Base-by-base conservation (phyloP, 1,140 invertebrate species). In the Drosophila rufa region DNA sequence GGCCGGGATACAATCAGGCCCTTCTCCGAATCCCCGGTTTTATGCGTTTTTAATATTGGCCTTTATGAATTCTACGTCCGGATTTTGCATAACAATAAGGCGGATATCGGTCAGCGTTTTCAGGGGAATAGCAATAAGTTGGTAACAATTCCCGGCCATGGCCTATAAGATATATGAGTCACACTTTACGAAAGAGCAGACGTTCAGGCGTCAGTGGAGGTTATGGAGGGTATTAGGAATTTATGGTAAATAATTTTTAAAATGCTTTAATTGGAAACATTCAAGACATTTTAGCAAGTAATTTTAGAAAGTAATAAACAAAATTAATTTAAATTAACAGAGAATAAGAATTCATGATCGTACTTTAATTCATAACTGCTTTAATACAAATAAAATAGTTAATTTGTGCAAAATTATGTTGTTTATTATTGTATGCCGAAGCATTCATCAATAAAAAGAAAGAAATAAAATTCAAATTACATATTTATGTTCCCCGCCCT, bases 21-120 rank as follows among this genome's bases (percentile, higher is more conserved):
- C 50, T 47, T 68, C 51, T 69, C 62, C 43, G 45, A 51, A 60
- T 77, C 30, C 62, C 55, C 42, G 17, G 43, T 80, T 74, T 89
- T 78, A 80, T 80, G 85, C 77, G 74, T 90, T 85, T 87, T 87
- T 90, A 87, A 87, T 90, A 87, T 90, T 73, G 64, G 43, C 78
- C 80, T 81, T 84, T 83, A 73, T 79, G 79, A 50, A 43, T 67
- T 79, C 79, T 80, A 82, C 62, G 80, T 42, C 68, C 59, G 56
- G 68, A 79, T 85, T 89, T 89, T 76, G 85, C 85, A 89, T 89
- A 82, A 89, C 85, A 89, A 90, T 90, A 76, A 74, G 55, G 67
- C 85, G 85, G 81, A 90, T 90, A 90, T 89, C 78, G 81, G 80
- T 80, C 74, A 79, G 33, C 27, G 36, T 48, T 65, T 40, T 38